These are phyloP conservation scores for Hirtodrosophila histrioides DNA, from an alignment of 2,888 invertebrate species.

Conservation along the genomic window DNA sequence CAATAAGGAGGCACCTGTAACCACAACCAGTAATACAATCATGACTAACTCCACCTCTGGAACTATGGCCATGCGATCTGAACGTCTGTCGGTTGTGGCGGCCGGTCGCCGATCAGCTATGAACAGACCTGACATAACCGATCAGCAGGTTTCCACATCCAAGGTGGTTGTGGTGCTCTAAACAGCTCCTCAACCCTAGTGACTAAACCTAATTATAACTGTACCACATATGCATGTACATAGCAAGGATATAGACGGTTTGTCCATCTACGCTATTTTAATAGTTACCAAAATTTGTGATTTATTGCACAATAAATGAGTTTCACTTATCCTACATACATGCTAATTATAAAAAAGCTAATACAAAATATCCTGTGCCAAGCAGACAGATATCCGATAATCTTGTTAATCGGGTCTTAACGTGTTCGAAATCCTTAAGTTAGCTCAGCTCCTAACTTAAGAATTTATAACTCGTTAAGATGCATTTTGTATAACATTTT, in stretches of 20 bases:
- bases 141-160: conserved; percentile 60
- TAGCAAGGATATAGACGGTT: neutral
- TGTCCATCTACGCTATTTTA: neutral
- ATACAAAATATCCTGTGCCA: neutral
- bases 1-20: conserved; percentile 77
- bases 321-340: neutral
- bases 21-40: conserved; percentile 19
- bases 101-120: conserved; percentile 49
- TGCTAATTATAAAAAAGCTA: neutral
- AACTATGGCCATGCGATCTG: conserved; percentile 14
- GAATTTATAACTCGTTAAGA: no score
- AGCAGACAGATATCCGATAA: neutral
- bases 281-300: no score
- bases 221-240: neutral
- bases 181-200: conserved; percentile 3
- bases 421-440: no score
- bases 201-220: conserved; percentile 6
- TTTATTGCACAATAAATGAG: neutral
- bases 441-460: no score
- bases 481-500: no score
- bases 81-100: conserved; percentile 58
- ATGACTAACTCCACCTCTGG: neutral
- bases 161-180: conserved; percentile 67
- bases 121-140: conserved; percentile 46
- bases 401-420: neutral